Conservation (phyloP, 2,797 vertebrate species). For the Dermochelys coriacea region DNA sequence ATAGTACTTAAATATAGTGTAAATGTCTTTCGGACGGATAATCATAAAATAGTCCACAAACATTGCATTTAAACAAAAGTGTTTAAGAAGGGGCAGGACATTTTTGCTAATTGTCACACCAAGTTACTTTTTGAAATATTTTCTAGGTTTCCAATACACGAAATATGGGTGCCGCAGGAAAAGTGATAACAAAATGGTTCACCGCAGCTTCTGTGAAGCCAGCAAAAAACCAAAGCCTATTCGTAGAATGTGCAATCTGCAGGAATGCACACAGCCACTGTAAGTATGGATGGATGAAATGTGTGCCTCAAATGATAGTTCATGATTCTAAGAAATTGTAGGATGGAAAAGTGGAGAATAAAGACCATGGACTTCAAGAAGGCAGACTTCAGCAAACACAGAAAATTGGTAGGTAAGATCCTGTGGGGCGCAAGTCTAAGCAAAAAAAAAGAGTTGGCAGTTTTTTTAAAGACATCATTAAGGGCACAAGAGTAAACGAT, state of each 20-base stretch:
- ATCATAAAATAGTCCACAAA: background rate
- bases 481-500: no score
- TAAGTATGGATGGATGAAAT: conserved; percentile 75
- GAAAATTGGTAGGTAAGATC: background rate
- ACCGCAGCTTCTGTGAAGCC: conserved; percentile 93
- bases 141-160: conserved; percentile 93
- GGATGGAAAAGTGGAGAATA: background rate
- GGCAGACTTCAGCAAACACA: background rate
- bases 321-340: background rate
- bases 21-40: background rate
- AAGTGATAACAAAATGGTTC: conserved; percentile 94
- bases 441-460: background rate
- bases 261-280: conserved; percentile 95
- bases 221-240: conserved; percentile 96
- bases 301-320: accelerated
- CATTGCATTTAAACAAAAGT: accelerated
- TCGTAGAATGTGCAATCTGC: conserved; percentile 95
- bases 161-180: conserved; percentile 97
- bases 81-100: background rate
- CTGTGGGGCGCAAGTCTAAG: background rate
- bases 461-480: background rate
- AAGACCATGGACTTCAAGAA: background rate
- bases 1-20: accelerated
- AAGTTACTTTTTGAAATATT: background rate
- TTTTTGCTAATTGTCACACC: background rate